A percentile compares a stretch with the other conserved stretches of the same genome.
Evolutionary conservation across 2,888 invertebrate species (phyloP).

Genomic region (Lasioglossum malachurum): DNA sequence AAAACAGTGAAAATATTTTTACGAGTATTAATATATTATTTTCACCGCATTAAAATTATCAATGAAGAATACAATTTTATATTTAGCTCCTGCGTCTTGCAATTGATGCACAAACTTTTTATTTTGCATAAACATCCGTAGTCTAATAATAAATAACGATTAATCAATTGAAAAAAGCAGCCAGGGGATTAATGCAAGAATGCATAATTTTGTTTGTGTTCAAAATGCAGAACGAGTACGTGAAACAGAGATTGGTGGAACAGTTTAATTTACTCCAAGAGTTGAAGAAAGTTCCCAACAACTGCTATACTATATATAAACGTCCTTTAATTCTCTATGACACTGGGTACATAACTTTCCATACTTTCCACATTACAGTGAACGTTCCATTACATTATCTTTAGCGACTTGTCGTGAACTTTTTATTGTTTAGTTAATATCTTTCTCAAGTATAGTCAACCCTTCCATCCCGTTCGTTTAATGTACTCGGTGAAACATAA

Average conservation of each 20-base stretch:
- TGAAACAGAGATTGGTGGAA: not conserved
- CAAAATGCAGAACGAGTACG: not conserved
- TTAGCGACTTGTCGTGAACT: not conserved
- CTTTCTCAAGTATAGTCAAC: not conserved
- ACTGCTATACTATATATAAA: constrained; percentile 5
- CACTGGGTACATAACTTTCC: not conserved
- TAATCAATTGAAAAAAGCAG: not conserved
- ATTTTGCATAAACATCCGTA: no score
- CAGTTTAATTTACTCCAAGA: not conserved
- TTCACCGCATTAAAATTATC: no score
- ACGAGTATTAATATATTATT: no score
- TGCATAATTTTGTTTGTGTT: not conserved
- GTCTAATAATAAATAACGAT: not conserved
- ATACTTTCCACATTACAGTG: not conserved
- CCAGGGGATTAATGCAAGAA: not conserved
- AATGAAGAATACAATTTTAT: no score
- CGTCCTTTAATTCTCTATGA: constrained; percentile 14
- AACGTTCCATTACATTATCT: not conserved
- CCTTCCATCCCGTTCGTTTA: not conserved
- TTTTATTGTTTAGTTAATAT: not conserved
- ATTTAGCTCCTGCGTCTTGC: no score
- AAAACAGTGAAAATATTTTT: no score
- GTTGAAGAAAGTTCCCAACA: constrained; percentile 2
- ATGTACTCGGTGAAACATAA: not conserved
- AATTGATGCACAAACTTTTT: no score